Conservation (phyloP, 2,113 vertebrate species). For the Nothocercus julius region DNA sequence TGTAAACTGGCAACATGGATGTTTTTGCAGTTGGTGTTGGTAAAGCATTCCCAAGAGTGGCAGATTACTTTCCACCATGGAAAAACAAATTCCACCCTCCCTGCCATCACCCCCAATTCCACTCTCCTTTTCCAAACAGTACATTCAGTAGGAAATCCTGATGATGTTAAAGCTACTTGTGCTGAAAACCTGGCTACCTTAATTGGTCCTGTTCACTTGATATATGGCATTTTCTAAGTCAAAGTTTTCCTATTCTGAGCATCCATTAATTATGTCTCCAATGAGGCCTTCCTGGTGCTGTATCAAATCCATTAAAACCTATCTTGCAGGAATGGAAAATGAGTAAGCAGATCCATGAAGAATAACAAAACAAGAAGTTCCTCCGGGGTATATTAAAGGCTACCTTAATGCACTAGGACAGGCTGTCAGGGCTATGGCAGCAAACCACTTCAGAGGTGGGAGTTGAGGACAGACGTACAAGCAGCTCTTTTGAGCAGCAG, state of each 20-base stretch:
- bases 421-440: not conserved
- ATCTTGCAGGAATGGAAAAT: slow-evolving; percentile 30
- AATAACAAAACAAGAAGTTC: not conserved
- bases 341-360: not conserved
- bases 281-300: slow-evolving; percentile 28
- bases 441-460: not conserved
- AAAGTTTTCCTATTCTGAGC: slow-evolving; percentile 48
- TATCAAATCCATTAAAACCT: slow-evolving; percentile 6
- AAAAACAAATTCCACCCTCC: slow-evolving; percentile 65
- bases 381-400: slow-evolving; percentile 18
- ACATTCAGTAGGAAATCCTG: slow-evolving; percentile 69
- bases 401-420: not conserved
- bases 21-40: slow-evolving; percentile 73
- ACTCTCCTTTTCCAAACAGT: slow-evolving; percentile 62
- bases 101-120: slow-evolving; percentile 41
- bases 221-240: slow-evolving; percentile 17
- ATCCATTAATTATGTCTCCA: slow-evolving; percentile 18
- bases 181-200: slow-evolving; percentile 53
- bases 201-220: slow-evolving; percentile 47
- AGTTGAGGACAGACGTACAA: not conserved
- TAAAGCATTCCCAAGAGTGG: slow-evolving; percentile 64
- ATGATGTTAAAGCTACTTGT: slow-evolving; percentile 62
- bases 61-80: slow-evolving; percentile 55
- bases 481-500: not conserved
- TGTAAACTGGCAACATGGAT: slow-evolving; percentile 65